These are phyloP conservation scores for Brachycybe producta DNA, from an alignment of 2,888 invertebrate genomes.

Conservation along the genomic window DNA sequence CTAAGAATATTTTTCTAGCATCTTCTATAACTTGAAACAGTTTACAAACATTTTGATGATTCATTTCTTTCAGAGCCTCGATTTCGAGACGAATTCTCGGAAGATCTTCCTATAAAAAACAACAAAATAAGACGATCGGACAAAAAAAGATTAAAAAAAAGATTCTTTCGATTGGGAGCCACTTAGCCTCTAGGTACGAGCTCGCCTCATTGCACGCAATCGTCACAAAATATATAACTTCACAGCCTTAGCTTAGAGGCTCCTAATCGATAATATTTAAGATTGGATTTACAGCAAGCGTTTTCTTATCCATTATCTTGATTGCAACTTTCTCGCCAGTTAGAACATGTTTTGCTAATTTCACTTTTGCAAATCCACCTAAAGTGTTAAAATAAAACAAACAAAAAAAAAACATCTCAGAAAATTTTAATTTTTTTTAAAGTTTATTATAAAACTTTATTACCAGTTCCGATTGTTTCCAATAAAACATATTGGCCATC, in stretches of 20 bases:
- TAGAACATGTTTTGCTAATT: conserved; percentile 58
- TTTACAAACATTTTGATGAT: conserved; percentile 61
- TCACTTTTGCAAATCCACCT: conserved; percentile 71
- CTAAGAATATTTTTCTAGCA: conserved; percentile 54
- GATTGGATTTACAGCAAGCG: conserved; percentile 46
- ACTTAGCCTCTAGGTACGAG: not conserved
- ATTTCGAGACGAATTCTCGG: conserved; percentile 58
- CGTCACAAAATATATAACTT: not conserved
- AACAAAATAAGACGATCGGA: no score
- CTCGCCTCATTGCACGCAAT: not conserved
- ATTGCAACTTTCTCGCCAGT: conserved; percentile 70
- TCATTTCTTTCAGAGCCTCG: conserved; percentile 53
- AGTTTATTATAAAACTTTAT: no score
- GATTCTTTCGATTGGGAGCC: no score
- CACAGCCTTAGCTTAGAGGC: no score
- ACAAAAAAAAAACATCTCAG: no score
- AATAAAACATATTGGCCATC: no score
- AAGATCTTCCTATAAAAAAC: conserved; percentile 48
- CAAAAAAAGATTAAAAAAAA: no score
- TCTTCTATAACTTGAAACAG: conserved; percentile 67
- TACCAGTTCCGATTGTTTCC: no score
- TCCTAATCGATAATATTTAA: conserved; percentile 27
- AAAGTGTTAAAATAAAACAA: no score
- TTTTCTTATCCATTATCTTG: conserved; percentile 64
- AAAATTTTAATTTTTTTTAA: no score